These are phyloP conservation scores for Centrocercus urophasianus DNA, from an alignment of 2,113 vertebrate genomes.

Conservation along the genomic window DNA sequence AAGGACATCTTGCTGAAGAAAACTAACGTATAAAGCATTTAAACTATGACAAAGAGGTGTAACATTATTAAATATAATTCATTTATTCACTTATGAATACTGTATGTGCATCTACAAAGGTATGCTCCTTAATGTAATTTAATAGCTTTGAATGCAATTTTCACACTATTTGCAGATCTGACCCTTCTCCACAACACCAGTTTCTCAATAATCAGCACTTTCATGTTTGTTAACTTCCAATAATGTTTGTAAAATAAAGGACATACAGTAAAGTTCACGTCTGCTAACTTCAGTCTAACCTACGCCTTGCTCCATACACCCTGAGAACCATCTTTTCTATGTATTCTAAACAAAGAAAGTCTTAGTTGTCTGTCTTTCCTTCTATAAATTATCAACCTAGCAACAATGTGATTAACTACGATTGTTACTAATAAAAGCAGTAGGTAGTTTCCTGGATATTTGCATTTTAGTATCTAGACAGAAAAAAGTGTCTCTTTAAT, in stretches of 20 bases:
- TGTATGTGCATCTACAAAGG: constrained; percentile 63
- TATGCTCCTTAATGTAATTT: constrained; percentile 63
- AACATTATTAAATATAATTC: constrained; percentile 66
- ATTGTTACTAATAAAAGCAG: constrained; percentile 58
- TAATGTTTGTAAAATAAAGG: constrained; percentile 61
- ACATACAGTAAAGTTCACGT: constrained; percentile 4
- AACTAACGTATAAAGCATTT: constrained; percentile 37
- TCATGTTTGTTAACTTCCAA: constrained; percentile 47
- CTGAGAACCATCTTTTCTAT: not conserved
- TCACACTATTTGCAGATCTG: constrained; percentile 58
- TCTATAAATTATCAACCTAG: constrained; percentile 57
- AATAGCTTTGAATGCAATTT: constrained; percentile 65
- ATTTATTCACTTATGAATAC: constrained; percentile 75
- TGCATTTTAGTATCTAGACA: constrained; percentile 45
- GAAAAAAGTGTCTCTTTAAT: constrained; percentile 33
- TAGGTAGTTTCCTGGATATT: constrained; percentile 57
- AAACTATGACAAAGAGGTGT: constrained; percentile 63
- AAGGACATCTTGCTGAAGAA: constrained; percentile 46
- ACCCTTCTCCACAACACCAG: constrained; percentile 43
- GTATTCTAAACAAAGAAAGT: constrained; percentile 40
- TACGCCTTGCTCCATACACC: not conserved
- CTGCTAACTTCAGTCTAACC: constrained; percentile 16
- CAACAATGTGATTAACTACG: constrained; percentile 56
- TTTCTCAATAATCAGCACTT: constrained; percentile 67
- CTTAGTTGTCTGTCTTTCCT: constrained; percentile 23